Evolutionary conservation across 2,797 vertebrate genomes (phyloP).

Genomic region (Chaetophractus vellerosus): DNA sequence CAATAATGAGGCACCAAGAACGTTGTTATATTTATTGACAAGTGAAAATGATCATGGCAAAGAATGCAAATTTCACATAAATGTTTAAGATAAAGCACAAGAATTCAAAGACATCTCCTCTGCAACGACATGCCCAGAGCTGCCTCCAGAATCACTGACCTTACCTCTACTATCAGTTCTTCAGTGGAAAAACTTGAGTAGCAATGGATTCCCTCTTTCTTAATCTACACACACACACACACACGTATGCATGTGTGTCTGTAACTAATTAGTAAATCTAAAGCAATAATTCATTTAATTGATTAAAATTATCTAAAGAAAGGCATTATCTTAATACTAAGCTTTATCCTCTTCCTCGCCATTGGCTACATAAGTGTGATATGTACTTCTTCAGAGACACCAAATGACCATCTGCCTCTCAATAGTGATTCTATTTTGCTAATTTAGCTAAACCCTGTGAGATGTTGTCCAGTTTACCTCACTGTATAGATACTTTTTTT

Average conservation of each 20-base stretch:
- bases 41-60: background rate
- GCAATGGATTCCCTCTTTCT: background rate
- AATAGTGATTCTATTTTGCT: background rate
- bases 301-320: conserved; percentile 9
- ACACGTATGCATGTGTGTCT: no score
- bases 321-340: background rate
- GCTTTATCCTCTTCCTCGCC: background rate
- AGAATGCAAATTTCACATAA: conserved; percentile 22
- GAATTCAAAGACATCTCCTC: conserved; percentile 12
- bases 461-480: background rate
- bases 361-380: background rate
- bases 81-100: conserved; percentile 41
- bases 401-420: background rate
- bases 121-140: background rate
- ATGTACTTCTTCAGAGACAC: background rate
- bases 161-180: background rate
- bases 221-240: background rate
- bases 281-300: background rate
- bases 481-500: background rate
- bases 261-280: background rate
- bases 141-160: background rate
- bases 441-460: background rate
- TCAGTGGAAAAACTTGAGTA: background rate
- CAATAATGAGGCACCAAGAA: background rate
- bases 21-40: conserved; percentile 54